These are phyloP conservation scores for Mechanitis messenoides DNA, from an alignment of 2,888 invertebrate genomes.

Conservation along the genomic window DNA sequence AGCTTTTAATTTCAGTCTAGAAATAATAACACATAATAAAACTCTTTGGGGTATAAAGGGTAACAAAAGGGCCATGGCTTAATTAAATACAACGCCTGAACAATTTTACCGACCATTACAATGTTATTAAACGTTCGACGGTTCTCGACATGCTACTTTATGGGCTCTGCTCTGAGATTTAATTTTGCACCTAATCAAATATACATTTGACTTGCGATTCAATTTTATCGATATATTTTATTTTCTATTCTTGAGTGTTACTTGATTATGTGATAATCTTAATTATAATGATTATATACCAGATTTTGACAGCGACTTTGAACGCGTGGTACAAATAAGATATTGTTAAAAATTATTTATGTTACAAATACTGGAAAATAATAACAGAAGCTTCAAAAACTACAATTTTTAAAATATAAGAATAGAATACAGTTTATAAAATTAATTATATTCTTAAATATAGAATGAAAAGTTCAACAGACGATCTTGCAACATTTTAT, in stretches of 20 bases:
- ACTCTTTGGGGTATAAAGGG: conserved; percentile 52
- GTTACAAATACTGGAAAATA: no score
- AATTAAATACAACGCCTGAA: conserved; percentile 67
- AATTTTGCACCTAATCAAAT: conserved; percentile 47
- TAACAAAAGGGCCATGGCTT: conserved; percentile 58
- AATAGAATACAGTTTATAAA: no score
- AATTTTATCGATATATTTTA: background rate
- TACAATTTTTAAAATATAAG: no score
- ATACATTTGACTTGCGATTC: conserved; percentile 18
- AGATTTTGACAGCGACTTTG: no score
- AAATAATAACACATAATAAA: conserved; percentile 63
- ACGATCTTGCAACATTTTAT: no score
- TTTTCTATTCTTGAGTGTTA: background rate
- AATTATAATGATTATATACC: background rate
- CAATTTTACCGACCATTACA: conserved; percentile 64
- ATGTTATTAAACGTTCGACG: conserved; percentile 73
- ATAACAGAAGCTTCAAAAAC: no score
- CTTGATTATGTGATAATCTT: background rate
- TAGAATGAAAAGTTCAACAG: no score
- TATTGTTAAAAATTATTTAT: no score
- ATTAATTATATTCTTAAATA: no score
- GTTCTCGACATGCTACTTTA: conserved; percentile 60
- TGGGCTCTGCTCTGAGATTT: conserved; percentile 62
- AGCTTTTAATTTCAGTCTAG: conserved; percentile 41
- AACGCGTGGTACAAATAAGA: no score